phyloP scores from a whole-genome alignment of 2,888 invertebrate genomes.

The Itoplectis maculator region DNA sequence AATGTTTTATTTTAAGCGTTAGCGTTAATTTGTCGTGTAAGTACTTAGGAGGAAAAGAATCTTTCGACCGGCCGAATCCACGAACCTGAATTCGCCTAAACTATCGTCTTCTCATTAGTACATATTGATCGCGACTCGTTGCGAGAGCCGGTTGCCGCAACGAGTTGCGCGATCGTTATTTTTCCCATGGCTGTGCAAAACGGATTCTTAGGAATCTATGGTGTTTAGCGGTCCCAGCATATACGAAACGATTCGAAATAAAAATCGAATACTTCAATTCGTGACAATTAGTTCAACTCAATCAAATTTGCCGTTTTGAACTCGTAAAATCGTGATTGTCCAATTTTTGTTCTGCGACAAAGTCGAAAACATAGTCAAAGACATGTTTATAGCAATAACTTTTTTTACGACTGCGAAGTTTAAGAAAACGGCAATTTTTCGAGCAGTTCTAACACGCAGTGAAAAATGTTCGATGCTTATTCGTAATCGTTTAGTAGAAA shows the following conservation, averaged over 20 bases:
- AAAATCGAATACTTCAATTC: background rate
- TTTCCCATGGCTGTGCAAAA: constrained; percentile 70
- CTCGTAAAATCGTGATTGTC: background rate
- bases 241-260: constrained; percentile 1
- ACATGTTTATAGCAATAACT: constrained; percentile 1
- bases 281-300: background rate
- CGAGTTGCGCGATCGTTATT: constrained; percentile 51
- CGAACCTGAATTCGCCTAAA: constrained; percentile 32
- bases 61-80: constrained; percentile 12
- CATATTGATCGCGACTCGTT: constrained; percentile 37
- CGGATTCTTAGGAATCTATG: constrained; percentile 62
- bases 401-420: constrained; percentile 4
- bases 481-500: constrained; percentile 29
- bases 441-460: background rate
- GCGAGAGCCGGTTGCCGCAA: constrained; percentile 16
- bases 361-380: background rate
- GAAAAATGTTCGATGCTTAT: constrained; percentile 18
- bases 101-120: constrained; percentile 39
- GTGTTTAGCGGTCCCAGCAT: constrained; percentile 64
- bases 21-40: constrained; percentile 9
- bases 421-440: constrained; percentile 3
- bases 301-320: background rate
- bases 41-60: constrained; percentile 3
- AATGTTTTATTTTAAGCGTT: background rate
- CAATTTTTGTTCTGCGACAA: background rate